Evolutionary conservation across 2,113 vertebrate species (phyloP).

Genomic region (Myanophis thanlyinensis): DNA sequence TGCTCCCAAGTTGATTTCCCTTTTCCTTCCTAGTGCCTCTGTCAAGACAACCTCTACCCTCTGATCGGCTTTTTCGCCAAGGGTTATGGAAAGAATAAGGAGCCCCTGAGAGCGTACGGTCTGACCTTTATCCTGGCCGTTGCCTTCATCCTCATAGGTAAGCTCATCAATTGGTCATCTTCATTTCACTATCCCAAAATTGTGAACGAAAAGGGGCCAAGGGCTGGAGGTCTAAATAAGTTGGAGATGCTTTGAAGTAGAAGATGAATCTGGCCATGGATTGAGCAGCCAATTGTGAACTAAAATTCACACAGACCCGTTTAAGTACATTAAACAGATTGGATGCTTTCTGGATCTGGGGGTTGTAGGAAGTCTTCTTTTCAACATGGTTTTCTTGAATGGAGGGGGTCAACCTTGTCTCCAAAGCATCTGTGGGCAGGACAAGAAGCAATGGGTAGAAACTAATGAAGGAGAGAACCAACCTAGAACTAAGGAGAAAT

Average conservation of each 20-base stretch:
- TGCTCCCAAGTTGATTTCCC: not conserved
- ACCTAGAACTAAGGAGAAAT: not conserved
- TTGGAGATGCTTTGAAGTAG: not conserved
- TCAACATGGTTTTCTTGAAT: not conserved
- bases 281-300: not conserved
- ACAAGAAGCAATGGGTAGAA: not conserved
- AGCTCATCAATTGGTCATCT: not conserved
- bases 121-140: conserved; percentile 72
- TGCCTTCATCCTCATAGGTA: conserved; percentile 76
- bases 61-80: conserved; percentile 76
- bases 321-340: not conserved
- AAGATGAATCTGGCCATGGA: not conserved
- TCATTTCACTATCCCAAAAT: not conserved
- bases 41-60: conserved; percentile 75
- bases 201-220: not conserved
- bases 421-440: not conserved
- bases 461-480: not conserved
- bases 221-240: not conserved
- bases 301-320: not conserved
- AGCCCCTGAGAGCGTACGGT: conserved; percentile 69
- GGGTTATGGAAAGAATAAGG: conserved; percentile 75
- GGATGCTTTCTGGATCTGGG: not conserved
- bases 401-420: not conserved
- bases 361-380: not conserved
- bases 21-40: conserved; percentile 65